Conservation (phyloP, 2,113 vertebrate species). For the Psittacara wagleri region DNA sequence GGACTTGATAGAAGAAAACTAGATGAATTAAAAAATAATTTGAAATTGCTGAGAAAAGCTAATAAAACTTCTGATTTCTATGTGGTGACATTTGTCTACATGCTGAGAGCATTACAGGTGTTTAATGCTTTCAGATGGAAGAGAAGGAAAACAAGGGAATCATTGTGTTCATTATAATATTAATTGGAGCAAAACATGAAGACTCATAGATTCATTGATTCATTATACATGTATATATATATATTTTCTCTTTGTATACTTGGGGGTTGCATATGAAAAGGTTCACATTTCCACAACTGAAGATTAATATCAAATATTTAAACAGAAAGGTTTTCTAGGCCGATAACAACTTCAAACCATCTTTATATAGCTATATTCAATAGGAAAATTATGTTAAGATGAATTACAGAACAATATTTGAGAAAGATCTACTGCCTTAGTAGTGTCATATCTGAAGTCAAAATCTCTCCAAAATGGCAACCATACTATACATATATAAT, state of each 20-base stretch:
- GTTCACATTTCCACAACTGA: neutral
- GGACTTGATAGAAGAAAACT: neutral
- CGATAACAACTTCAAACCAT: neutral
- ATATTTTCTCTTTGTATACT: neutral
- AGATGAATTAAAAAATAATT: neutral
- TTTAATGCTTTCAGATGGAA: neutral
- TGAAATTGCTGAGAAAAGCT: neutral
- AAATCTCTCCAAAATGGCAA: neutral
- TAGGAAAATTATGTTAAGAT: neutral
- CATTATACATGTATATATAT: neutral
- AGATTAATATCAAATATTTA: neutral
- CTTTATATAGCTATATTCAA: neutral
- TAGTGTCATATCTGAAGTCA: neutral
- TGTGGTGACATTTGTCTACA: neutral
- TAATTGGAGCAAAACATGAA: neutral
- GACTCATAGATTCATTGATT: neutral
- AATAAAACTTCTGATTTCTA: neutral
- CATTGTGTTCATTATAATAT: neutral
- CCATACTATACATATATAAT: neutral
- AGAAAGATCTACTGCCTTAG: neutral
- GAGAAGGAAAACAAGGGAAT: neutral
- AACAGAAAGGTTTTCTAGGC: neutral
- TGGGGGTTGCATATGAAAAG: neutral
- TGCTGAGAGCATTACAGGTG: neutral
- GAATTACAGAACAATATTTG: neutral